These are phyloP conservation scores for Drosophila demipolita DNA, from an alignment of 2,888 invertebrate genomes.

Conservation along the genomic window DNA sequence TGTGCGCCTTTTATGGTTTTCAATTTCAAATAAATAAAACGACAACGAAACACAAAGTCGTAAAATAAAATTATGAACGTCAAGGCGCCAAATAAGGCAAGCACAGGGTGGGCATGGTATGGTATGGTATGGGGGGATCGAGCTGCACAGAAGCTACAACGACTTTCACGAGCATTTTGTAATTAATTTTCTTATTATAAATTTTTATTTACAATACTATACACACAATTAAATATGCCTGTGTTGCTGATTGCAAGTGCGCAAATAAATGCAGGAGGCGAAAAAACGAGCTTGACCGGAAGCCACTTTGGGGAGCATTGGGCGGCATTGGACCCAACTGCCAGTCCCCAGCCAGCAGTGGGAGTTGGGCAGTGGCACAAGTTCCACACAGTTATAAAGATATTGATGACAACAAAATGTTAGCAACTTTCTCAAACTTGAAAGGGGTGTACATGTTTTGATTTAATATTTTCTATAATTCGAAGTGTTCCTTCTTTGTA, in stretches of 20 bases:
- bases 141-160: conserved; percentile 65
- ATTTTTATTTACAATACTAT: conserved; percentile 55
- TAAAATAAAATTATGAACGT: conserved; percentile 80
- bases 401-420: conserved; percentile 10
- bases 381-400: conserved; percentile 13
- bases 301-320: conserved; percentile 60
- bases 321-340: conserved; percentile 46
- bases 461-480: neutral
- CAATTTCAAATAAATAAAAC: conserved; percentile 78
- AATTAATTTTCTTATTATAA: conserved; percentile 69
- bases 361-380: conserved; percentile 41
- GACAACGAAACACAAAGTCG: conserved; percentile 74
- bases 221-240: conserved; percentile 24
- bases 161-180: conserved; percentile 71
- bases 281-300: conserved; percentile 75
- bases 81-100: conserved; percentile 75
- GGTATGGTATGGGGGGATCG: neutral
- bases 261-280: conserved; percentile 73
- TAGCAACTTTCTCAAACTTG: conserved; percentile 22
- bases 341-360: conserved; percentile 30
- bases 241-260: conserved; percentile 38
- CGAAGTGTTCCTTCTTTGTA: neutral
- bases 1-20: conserved; percentile 77
- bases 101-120: conserved; percentile 12
- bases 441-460: neutral